A percentile compares a stretch with the other conserved stretches of the same genome.
Evolutionary conservation across 2,888 invertebrate genomes (phyloP).

Genomic region (Pachydiplax longipennis): DNA sequence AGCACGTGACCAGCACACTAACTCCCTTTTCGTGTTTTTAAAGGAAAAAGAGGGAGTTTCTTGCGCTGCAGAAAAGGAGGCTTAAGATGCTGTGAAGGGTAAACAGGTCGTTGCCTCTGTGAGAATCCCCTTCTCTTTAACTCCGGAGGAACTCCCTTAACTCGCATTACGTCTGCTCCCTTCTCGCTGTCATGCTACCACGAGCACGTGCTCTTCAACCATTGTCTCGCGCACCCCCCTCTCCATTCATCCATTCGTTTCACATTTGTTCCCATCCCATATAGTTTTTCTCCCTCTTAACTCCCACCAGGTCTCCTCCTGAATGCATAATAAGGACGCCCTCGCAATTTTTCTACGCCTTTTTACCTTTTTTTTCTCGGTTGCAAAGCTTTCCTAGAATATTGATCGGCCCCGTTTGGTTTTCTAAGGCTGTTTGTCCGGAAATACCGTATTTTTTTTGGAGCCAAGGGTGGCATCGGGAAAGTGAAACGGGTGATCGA

Average conservation of each 20-base stretch:
- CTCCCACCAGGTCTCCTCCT: neutral
- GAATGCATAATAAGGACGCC: neutral
- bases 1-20: too few species aligned
- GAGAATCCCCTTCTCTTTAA: neutral
- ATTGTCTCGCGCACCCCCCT: neutral
- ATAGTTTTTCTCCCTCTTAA: neutral
- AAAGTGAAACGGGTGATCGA: neutral
- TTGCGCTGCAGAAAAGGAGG: neutral
- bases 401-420: slow-evolving; percentile 8
- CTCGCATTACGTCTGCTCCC: neutral
- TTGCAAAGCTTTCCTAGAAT: neutral
- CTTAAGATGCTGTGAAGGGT: neutral
- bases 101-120: neutral
- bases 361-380: neutral
- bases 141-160: neutral
- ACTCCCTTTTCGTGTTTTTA: too few species aligned
- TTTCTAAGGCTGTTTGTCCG: neutral
- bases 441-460: neutral
- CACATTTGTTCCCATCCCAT: neutral
- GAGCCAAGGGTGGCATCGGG: neutral
- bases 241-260: neutral
- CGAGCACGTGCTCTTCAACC: slow-evolving; percentile 7
- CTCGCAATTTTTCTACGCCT: neutral
- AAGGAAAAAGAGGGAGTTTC: neutral
- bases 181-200: neutral